Percentiles rank a stretch among this genome's conserved stretches.
Evolutionary conservation across 2,113 vertebrate genomes (phyloP).

Genomic region (Vimba vimba): DNA sequence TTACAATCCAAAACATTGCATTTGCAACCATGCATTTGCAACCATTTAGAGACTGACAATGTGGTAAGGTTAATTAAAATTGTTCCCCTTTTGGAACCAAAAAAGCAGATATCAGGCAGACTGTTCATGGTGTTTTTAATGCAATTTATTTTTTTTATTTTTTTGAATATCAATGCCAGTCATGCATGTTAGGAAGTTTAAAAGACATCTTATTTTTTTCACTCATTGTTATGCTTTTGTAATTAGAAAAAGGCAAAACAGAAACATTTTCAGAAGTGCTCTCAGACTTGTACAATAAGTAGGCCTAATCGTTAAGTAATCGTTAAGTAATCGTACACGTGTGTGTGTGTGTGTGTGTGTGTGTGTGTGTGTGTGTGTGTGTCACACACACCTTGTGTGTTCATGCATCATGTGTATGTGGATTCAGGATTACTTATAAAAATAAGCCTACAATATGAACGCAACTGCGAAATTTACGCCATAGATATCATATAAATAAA

Average conservation of each 20-base stretch:
- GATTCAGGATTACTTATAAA: not conserved
- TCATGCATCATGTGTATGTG: not conserved
- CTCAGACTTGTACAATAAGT: not conserved
- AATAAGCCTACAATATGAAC: no score
- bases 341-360: no score
- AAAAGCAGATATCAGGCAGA: no score
- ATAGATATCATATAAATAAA: no score
- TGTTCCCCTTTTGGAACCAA: no score
- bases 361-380: no score
- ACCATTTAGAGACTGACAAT: not conserved
- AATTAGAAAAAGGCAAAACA: not conserved
- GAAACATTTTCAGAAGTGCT: not conserved
- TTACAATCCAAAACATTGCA: not conserved
- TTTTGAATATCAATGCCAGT: no score
- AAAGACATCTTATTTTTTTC: not conserved
- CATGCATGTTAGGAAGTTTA: not conserved
- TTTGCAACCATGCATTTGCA: not conserved
- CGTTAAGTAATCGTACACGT: no score
- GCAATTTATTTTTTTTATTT: accelerated
- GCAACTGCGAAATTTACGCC: no score
- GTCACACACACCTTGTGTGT: no score
- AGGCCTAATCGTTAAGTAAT: no score
- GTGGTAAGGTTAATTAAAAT: not conserved
- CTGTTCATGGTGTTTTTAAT: no score
- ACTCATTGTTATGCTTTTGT: not conserved